These are phyloP conservation scores for Cydia strobilella DNA, from an alignment of 1,140 invertebrate genomes.

Conservation along the genomic window DNA sequence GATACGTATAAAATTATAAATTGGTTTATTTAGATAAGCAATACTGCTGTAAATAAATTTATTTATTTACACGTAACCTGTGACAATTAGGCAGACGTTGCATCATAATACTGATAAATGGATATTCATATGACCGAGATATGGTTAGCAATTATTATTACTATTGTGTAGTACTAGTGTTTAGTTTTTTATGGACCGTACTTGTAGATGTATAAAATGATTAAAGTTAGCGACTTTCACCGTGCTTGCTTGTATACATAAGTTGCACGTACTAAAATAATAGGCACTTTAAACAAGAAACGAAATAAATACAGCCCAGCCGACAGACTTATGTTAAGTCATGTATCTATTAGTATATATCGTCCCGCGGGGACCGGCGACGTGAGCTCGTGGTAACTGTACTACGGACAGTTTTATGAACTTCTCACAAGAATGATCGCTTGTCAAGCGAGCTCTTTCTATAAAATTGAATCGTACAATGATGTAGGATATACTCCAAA, in stretches of 20 bases:
- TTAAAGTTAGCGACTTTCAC: not conserved
- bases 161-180: no score
- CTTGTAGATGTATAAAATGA: no score
- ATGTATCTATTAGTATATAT: conserved; percentile 4
- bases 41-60: no score
- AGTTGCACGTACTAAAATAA: not conserved
- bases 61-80: no score
- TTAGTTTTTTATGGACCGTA: no score
- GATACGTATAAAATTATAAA: no score
- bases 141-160: no score
- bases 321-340: conserved; percentile 11
- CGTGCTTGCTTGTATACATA: not conserved
- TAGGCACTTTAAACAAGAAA: not conserved
- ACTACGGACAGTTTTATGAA: conserved; percentile 17
- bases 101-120: no score
- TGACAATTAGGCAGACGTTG: no score
- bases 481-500: not conserved
- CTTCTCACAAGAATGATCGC: conserved; percentile 17
- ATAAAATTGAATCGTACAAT: not conserved
- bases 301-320: not conserved
- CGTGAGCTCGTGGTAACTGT: not conserved
- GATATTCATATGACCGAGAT: no score
- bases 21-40: no score
- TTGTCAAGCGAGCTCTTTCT: not conserved
- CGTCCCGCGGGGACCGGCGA: not conserved